Base-by-base conservation (phyloP, 2,797 vertebrate species). In the Limnodromus scolopaceus region DNA sequence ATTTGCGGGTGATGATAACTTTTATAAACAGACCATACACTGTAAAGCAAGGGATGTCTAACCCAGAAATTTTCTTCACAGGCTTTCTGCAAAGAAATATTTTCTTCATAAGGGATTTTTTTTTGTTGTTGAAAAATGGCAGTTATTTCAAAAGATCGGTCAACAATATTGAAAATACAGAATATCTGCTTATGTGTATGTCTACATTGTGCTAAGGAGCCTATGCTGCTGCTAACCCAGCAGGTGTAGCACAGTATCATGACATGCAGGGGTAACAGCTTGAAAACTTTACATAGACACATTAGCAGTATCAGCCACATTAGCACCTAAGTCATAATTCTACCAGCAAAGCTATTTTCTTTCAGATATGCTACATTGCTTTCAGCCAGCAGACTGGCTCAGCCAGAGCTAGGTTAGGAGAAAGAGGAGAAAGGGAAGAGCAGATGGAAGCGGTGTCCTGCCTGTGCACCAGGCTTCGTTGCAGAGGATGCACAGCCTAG, bases 231-330 rank as follows among this genome's bases (percentile, higher is more conserved):
- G 32, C 48, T 63, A 28, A 54, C 9, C 66, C n/a, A 65, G 27
- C 8, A 17, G 28, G 15, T 16, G 18, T 15, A 57, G 48, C 1
- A 1, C 3, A n/a, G 7, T 23, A 22, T 34, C 27, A n/a, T 1
- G 8, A n/a, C 6, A 30, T 34, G 46, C 49, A 79, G 25, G 72
- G 12, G 30, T 4, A 65, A 38, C 3, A 68, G 7, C 30, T 25
- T 64, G 19, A 77, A 54, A 92, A 13, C 1, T 78, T 60, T 46
- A 28, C n/a, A 16, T 3, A 53, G 53, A 15, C 39, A 43, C 39
- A 11, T 48, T 16, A 78, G 13, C 74, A 71, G 14, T 71, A 80
- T 48, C 36, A 93, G 20, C 30, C 38, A 55, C n/a, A 53, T n/a
- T 17, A 65, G 13, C 11, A 19, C 23, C 19, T 23, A 71, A 49